Conservation (phyloP, 2,797 vertebrate genomes). For the Allochrocebus solatus region DNA sequence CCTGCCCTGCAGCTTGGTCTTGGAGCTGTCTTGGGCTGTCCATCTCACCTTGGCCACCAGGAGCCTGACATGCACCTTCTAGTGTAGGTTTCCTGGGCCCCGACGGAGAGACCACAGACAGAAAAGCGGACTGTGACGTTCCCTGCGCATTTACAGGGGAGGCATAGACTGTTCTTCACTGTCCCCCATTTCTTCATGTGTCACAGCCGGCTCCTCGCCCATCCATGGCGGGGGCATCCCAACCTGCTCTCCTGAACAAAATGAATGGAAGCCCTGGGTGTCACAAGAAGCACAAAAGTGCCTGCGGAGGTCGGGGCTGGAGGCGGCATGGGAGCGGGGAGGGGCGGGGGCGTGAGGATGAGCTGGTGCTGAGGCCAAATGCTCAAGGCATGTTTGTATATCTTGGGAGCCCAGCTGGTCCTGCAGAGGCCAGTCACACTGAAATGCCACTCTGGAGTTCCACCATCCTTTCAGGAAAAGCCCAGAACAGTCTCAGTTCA, state of each 20-base stretch:
- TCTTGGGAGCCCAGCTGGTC: not conserved
- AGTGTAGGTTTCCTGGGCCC: not conserved
- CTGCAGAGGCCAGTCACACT: not conserved
- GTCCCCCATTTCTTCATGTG: not conserved
- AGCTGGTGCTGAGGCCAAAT: not conserved
- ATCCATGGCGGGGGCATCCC: fast-evolving
- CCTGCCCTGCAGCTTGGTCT: not conserved
- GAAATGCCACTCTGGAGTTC: not conserved
- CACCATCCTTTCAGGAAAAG: not conserved
- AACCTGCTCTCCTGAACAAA: not conserved
- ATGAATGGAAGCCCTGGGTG: not conserved
- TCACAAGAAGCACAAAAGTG: not conserved
- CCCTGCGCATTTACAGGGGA: not conserved
- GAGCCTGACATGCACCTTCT: not conserved
- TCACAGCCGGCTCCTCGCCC: not conserved
- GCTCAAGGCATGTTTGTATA: not conserved
- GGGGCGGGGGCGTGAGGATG: fast-evolving
- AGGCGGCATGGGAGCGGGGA: fast-evolving
- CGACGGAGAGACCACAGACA: not conserved
- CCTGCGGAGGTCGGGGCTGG: not conserved
- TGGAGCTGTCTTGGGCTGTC: not conserved
- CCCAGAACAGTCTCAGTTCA: not conserved
- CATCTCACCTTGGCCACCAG: not conserved
- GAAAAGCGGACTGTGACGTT: not conserved
- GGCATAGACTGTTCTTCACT: not conserved